Conservation (phyloP, 2,113 vertebrate genomes). For the Craseonycteris thonglongyai region DNA sequence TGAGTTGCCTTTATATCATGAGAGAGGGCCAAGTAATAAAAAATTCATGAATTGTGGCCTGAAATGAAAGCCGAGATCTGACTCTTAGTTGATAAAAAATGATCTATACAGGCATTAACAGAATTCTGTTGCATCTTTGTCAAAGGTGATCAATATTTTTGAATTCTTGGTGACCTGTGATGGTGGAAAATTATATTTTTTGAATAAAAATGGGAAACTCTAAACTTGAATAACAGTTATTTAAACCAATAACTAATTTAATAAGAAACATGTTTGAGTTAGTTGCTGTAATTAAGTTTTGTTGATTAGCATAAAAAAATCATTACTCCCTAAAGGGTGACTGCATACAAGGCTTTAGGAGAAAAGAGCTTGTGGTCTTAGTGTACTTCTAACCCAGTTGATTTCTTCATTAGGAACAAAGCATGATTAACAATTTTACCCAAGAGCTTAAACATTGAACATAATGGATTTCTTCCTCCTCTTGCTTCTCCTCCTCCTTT, state of each 20-base stretch:
- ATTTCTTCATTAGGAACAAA: conserved; percentile 21
- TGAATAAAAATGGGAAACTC: background rate
- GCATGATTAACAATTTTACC: background rate
- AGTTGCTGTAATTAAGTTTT: background rate
- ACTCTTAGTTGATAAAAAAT: background rate
- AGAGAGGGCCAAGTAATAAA: background rate
- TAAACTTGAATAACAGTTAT: background rate
- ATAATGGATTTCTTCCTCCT: background rate
- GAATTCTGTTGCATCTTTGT: background rate
- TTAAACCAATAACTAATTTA: background rate
- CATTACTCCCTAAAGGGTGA: background rate
- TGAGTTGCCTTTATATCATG: background rate
- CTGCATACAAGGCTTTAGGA: background rate
- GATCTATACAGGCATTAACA: background rate
- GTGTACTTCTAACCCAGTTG: background rate
- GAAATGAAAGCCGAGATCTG: background rate
- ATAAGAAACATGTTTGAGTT: background rate
- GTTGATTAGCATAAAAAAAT: background rate
- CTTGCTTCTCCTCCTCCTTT: too few species aligned
- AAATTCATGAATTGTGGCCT: background rate
- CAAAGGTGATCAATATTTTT: background rate
- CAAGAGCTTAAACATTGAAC: background rate
- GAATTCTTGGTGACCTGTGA: background rate
- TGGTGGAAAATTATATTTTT: background rate
- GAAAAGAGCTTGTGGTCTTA: background rate